Base-by-base conservation (phyloP, 2,888 invertebrate species). In the Lithophane ornitopus region DNA sequence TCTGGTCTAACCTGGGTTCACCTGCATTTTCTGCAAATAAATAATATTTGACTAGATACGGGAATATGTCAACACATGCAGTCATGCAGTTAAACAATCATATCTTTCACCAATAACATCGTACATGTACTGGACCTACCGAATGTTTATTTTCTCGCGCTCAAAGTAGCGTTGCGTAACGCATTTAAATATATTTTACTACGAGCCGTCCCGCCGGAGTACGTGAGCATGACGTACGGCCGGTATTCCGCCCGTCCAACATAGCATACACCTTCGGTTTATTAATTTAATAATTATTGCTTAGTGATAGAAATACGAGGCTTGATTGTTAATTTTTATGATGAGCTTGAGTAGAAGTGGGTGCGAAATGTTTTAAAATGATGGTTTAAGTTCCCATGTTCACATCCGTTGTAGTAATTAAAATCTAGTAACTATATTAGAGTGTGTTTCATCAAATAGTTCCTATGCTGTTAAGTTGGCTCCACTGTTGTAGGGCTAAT, bases 181-280 rank as follows among this genome's bases (percentile, higher is more conserved):
- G 22, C 74, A 74, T 84, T 84, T 63, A 84, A 74, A 84, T 84
- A 74, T 74, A 70, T 84, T 84, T 84, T 80, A 84, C 84, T 70
- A 81, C 46, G 81, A 84, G 63, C 19, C 26, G 46, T 70, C 52
- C 66, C 63, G 44, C 61, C 62, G 34, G 54, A 74, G 74, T 74
- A 80, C 70, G 84, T 54, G 65, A 52, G 74, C 54, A 52, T 84
- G 81, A 74, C 70, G 84, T 74, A 68, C 58, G 39, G 19, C 39
- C 39, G 54, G 14, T 78, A 54, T 70, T n/a, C 39, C 70, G 34
- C 22, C 39, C 81, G 61, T 62, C 46, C 61, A 26, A 39, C 52
- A 66, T 61, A 61, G 56, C 41, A n/a, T 44, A 66, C 54, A 46
- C 56, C 54, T 28, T 62, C 28, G 39, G 56, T 54, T 61, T 61